Evolutionary conservation across 1,140 invertebrate species (phyloP).

Genomic region (Phymastichus coffea): DNA sequence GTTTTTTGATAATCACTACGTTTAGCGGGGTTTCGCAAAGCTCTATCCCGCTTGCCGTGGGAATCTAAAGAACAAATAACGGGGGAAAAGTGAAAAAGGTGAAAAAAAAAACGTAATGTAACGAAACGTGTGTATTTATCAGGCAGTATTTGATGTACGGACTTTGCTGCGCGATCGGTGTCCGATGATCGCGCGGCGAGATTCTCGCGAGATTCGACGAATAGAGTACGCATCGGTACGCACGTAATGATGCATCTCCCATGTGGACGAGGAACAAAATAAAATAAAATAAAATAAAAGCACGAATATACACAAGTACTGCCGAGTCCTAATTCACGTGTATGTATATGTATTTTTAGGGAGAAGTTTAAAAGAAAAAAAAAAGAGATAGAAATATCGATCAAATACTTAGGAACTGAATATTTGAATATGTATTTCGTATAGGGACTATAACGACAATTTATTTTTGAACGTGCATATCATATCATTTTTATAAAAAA

Average conservation of each 20-base stretch:
- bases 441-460: conserved; percentile 53
- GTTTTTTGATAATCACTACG: conserved; percentile 18
- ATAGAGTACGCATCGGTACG: neutral
- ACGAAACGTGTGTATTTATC: conserved; percentile 11
- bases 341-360: conserved; percentile 41
- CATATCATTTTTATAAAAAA: conserved; percentile 59
- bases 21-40: neutral
- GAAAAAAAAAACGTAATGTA: conserved; percentile 3
- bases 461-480: conserved; percentile 59
- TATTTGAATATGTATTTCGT: conserved; percentile 52
- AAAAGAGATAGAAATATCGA: conserved; percentile 30
- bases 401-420: conserved; percentile 41
- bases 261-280: no score
- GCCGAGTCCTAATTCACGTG: conserved; percentile 24
- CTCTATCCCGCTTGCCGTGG: neutral
- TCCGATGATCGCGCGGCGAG: neutral
- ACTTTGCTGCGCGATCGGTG: neutral
- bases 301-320: conserved; percentile 30
- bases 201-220: neutral
- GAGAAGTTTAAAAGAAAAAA: conserved; percentile 32
- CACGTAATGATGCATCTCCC: no score
- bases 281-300: conserved; percentile 15
- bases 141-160: conserved; percentile 24
- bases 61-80: conserved; percentile 5
- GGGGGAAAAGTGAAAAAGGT: conserved; percentile 2